phyloP scores from a whole-genome alignment of 2,113 vertebrate species.

The Saccopteryx bilineata region DNA sequence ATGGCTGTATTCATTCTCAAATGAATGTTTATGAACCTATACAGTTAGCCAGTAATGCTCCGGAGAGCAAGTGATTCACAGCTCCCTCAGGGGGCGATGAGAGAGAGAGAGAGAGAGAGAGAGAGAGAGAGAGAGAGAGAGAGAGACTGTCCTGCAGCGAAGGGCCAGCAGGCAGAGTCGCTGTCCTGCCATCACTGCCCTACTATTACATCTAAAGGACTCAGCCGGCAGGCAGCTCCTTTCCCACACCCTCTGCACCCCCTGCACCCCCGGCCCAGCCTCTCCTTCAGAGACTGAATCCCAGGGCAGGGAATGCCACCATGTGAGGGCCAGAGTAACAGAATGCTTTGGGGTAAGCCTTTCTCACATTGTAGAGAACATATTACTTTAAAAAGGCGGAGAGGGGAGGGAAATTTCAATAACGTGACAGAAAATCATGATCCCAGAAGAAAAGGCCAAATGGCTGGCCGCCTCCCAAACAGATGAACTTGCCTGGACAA shows the following conservation, averaged over 20 bases:
- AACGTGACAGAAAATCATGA: not conserved
- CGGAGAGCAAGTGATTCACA: not conserved
- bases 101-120: not conserved
- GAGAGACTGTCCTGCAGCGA: not conserved
- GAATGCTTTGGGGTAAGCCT: not conserved
- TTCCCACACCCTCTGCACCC: not conserved
- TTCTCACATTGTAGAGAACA: not conserved
- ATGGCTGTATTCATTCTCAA: not conserved
- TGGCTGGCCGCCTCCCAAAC: fast-evolving
- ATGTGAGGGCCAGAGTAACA: not conserved
- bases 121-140: not conserved
- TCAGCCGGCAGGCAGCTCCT: not conserved
- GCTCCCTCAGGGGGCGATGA: too few species aligned
- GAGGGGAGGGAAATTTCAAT: not conserved
- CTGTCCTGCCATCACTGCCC: not conserved
- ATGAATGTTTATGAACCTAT: not conserved
- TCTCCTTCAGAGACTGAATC: not conserved
- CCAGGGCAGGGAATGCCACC: not conserved
- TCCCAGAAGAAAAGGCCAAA: not conserved
- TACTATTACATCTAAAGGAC: not conserved
- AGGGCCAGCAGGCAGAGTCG: not conserved
- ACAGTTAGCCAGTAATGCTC: not conserved
- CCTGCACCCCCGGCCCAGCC: not conserved
- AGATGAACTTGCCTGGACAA: constrained; percentile 90
- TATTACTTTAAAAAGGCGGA: not conserved